These are phyloP conservation scores for Morinoia aosen DNA, from an alignment of 2,888 invertebrate genomes.

Conservation along the genomic window DNA sequence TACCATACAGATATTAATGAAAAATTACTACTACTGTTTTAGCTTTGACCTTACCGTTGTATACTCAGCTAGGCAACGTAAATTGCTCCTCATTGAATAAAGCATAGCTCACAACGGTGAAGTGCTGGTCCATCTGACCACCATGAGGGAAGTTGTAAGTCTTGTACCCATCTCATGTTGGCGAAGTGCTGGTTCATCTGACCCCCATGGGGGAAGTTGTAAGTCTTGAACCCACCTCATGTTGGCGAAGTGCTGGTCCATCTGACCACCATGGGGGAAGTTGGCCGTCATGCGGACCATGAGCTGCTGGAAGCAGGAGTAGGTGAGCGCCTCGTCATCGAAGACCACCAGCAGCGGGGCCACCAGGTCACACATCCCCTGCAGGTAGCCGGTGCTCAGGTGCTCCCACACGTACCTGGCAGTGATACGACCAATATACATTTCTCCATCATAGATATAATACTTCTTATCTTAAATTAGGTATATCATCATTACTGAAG, in stretches of 20 bases:
- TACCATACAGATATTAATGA: neutral
- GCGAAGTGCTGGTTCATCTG: constrained; percentile 97
- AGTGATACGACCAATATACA: neutral
- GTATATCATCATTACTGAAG: too few relatives aligned
- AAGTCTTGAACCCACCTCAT: constrained; percentile 77
- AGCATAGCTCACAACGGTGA: constrained; percentile 87
- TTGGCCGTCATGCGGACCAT: constrained; percentile 93
- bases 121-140: constrained; percentile 95
- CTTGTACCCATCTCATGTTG: constrained; percentile 81
- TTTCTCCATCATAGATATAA: too few relatives aligned
- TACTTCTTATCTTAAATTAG: too few relatives aligned
- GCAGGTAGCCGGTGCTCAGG: constrained; percentile 93
- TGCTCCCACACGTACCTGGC: constrained; percentile 90
- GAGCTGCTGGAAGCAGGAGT: constrained; percentile 90
- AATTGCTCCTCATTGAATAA: neutral
- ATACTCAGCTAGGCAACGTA: neutral
- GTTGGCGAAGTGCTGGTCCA: constrained; percentile 96
- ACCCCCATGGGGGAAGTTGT: constrained; percentile 91
- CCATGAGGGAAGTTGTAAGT: constrained; percentile 86
- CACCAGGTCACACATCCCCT: constrained; percentile 97
- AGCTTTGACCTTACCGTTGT: neutral
- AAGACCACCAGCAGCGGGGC: constrained; percentile 93
- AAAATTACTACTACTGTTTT: neutral
- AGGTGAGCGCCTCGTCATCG: constrained; percentile 91
- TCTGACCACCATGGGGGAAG: constrained; percentile 91